phyloP scores from a whole-genome alignment of 2,113 vertebrate species.

The Tonatia bakeri region DNA sequence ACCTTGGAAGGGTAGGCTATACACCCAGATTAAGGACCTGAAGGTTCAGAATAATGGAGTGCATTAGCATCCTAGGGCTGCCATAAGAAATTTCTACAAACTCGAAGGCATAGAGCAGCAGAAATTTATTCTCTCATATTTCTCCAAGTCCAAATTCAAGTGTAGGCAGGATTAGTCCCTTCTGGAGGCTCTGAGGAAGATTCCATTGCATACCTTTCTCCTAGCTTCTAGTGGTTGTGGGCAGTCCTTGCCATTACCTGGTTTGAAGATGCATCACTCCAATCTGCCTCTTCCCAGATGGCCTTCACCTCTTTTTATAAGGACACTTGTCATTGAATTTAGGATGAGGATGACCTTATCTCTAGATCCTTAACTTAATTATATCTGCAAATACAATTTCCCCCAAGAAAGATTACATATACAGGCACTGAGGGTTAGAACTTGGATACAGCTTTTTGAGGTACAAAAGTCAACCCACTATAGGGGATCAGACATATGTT shows the following conservation, averaged over 20 bases:
- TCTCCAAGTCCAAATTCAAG: neutral
- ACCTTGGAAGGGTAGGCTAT: neutral
- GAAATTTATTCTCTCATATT: neutral
- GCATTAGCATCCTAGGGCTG: neutral
- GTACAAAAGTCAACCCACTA: neutral
- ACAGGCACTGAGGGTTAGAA: neutral
- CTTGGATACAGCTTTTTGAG: neutral
- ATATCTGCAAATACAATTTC: neutral
- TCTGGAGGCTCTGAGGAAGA: neutral
- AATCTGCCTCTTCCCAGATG: neutral
- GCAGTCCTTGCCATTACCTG: neutral
- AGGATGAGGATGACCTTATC: neutral
- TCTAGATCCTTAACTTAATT: neutral
- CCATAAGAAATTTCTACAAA: neutral
- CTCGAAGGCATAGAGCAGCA: neutral
- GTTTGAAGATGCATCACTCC: neutral
- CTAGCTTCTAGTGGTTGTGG: neutral
- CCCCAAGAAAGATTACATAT: neutral
- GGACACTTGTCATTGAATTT: neutral
- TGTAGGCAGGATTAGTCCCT: neutral
- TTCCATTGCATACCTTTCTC: neutral
- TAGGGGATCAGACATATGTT: neutral
- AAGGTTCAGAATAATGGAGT: neutral
- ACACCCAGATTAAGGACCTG: neutral
- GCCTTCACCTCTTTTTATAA: neutral